These are phyloP conservation scores for Sogatella furcifera DNA, from an alignment of 1,140 invertebrate genomes.

Conservation along the genomic window DNA sequence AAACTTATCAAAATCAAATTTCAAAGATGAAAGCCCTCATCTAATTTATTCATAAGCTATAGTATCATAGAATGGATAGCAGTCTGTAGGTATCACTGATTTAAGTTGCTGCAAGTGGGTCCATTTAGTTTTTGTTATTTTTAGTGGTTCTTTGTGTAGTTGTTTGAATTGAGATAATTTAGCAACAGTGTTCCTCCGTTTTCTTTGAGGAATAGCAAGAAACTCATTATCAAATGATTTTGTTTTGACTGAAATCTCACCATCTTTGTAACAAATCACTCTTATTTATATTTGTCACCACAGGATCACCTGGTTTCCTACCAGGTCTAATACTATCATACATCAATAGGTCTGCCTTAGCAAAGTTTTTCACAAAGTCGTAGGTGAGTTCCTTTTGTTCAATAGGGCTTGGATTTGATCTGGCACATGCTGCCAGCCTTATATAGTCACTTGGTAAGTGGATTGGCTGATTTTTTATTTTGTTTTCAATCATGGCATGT, in stretches of 20 bases:
- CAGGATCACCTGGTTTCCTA: neutral
- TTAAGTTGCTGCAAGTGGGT: too few species aligned
- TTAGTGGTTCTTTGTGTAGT: too few species aligned
- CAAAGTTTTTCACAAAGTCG: neutral
- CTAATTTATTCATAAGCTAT: too few species aligned
- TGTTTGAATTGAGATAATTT: too few species aligned
- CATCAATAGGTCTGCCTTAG: neutral
- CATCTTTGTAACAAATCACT: neutral
- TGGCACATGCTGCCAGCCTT: neutral
- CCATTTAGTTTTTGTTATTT: too few species aligned
- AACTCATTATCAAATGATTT: neutral
- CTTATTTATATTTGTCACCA: slow-evolving; percentile 7
- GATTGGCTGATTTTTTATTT: neutral
- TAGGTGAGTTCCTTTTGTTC: neutral
- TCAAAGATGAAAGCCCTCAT: too few species aligned
- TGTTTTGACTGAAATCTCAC: neutral
- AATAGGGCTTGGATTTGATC: neutral
- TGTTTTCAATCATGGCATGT: neutral
- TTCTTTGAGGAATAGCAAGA: neutral
- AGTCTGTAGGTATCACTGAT: too few species aligned
- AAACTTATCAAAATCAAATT: too few species aligned
- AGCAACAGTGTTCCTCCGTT: too few species aligned
- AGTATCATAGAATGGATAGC: too few species aligned
- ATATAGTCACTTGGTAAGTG: slow-evolving; percentile 9
- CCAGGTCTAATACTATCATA: neutral